Percentiles rank a stretch among this genome's conserved stretches.
These are phyloP conservation scores for Pentalonia nigronervosa DNA, from an alignment of 1,140 invertebrate genomes.

Conservation along the genomic window DNA sequence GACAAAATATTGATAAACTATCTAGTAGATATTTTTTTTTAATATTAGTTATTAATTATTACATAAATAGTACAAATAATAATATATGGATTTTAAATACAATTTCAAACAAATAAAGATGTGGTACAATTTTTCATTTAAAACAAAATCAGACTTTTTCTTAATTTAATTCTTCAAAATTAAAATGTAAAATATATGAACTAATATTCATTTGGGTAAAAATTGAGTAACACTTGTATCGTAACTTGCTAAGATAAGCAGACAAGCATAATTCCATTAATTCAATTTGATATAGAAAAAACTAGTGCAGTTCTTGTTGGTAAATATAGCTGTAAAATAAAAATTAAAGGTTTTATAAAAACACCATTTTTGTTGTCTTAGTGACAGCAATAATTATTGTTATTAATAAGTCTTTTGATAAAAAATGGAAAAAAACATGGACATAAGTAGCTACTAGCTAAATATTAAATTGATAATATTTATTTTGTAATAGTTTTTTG, in stretches of 20 bases:
- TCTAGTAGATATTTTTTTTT: not conserved
- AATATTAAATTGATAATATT: not conserved
- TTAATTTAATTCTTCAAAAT: not conserved
- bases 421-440: not conserved
- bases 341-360: not conserved
- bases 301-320: constrained; percentile 50
- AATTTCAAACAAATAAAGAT: not conserved
- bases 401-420: not conserved
- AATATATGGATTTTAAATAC: not conserved
- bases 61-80: not conserved
- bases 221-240: not conserved
- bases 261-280: not conserved
- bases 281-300: constrained; percentile 9
- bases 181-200: not conserved
- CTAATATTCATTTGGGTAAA: not conserved
- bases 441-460: not conserved
- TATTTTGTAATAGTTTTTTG: not conserved
- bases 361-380: not conserved
- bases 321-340: constrained; percentile 55
- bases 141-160: not conserved
- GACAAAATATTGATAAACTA: not conserved
- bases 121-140: not conserved
- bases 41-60: not conserved
- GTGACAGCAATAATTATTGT: not conserved
- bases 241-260: not conserved